phyloP scores from a whole-genome alignment of 2,797 vertebrate genomes.

The Tiaroga cobitis region DNA sequence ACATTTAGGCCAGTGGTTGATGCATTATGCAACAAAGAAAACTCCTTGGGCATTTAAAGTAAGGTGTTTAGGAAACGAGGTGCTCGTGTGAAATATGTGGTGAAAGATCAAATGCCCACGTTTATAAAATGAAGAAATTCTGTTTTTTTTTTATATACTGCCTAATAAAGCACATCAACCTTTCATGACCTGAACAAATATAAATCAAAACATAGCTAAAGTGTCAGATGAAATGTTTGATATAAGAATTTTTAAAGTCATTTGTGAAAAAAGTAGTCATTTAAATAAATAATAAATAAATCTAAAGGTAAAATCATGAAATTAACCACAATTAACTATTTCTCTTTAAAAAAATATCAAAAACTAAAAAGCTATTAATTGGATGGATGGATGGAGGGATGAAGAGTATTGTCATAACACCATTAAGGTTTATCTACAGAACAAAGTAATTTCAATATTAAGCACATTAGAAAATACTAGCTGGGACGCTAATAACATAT shows the following conservation, averaged over 20 bases:
- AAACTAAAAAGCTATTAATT: neutral
- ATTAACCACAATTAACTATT: neutral
- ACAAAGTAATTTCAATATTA: neutral
- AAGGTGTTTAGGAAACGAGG: constrained; percentile 68
- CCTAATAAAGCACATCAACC: neutral
- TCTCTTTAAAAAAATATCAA: neutral
- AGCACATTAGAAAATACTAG: neutral
- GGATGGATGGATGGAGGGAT: neutral
- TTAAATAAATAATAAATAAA: neutral
- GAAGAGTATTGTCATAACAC: neutral
- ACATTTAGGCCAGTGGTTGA: constrained; percentile 70
- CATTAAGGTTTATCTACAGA: neutral
- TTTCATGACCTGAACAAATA: neutral
- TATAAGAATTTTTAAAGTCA: too few relatives aligned
- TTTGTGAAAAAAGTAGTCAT: neutral
- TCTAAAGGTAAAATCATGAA: neutral
- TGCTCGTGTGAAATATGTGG: constrained; percentile 68
- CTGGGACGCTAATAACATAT: neutral
- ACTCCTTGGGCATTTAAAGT: constrained; percentile 70
- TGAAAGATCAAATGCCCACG: constrained; percentile 53
- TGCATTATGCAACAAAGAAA: constrained; percentile 76
- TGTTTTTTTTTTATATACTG: neutral
- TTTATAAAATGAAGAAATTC: constrained; percentile 14
- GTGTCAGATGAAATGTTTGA: neutral
- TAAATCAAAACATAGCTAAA: neutral